Evolutionary conservation across 2,113 vertebrate species (phyloP).

Genomic region (Myocastor coypus): DNA sequence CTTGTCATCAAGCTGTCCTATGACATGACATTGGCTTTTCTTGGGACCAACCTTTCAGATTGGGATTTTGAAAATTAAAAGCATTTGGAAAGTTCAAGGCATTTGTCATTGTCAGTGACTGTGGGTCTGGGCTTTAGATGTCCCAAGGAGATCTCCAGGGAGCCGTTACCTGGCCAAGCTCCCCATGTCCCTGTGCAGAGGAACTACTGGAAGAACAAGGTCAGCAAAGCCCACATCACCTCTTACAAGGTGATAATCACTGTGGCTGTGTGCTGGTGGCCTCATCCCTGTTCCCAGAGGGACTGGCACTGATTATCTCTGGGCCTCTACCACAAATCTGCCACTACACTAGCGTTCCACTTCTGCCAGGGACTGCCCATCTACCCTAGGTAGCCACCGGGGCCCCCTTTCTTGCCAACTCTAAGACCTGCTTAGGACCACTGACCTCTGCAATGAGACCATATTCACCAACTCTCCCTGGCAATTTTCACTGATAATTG

Average conservation of each 20-base stretch:
- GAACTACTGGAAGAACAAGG: background rate
- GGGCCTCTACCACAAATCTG: background rate
- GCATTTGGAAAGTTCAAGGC: background rate
- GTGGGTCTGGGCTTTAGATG: background rate
- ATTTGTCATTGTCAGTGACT: background rate
- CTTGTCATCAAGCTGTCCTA: background rate
- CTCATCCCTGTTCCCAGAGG: background rate
- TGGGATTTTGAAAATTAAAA: background rate
- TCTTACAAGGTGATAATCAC: background rate
- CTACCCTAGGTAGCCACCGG: background rate
- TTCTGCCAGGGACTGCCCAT: background rate
- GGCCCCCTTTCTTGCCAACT: background rate
- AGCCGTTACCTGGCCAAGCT: background rate
- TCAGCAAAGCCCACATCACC: background rate
- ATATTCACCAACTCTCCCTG: background rate
- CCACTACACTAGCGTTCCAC: background rate
- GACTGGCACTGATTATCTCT: background rate
- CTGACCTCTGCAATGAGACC: background rate
- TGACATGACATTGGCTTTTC: background rate
- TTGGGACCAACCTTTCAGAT: background rate
- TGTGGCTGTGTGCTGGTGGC: background rate
- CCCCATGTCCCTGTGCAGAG: background rate
- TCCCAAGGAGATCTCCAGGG: background rate
- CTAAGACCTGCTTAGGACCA: background rate
- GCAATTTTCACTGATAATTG: background rate